phyloP scores from a whole-genome alignment of 1,140 invertebrate species.

The Latrodectus geometricus region DNA sequence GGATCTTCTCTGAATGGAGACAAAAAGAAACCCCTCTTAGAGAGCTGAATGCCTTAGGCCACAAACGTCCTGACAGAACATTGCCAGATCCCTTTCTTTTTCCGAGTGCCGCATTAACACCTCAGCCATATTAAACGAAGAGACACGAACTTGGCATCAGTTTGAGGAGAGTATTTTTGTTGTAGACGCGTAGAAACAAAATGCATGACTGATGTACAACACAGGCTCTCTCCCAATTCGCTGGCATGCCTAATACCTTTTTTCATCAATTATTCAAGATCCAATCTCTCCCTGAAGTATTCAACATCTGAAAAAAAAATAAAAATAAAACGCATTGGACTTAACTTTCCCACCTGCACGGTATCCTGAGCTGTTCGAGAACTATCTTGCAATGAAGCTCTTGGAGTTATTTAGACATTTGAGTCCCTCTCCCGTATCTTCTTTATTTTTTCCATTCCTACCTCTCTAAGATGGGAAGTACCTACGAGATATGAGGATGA shows the following conservation, averaged over 20 bases:
- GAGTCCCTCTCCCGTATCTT: constrained; percentile 4
- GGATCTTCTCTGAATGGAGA: too few relatives aligned
- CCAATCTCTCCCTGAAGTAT: constrained; percentile 55
- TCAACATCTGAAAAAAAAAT: constrained; percentile 1
- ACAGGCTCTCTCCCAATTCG: constrained; percentile 23
- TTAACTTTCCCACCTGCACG: constrained; percentile 34
- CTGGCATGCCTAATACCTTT: constrained; percentile 40
- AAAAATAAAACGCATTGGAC: constrained; percentile 12
- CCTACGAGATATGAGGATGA: not conserved
- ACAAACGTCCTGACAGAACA: constrained; percentile 10
- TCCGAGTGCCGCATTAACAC: constrained; percentile 33
- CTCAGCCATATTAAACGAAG: constrained; percentile 36
- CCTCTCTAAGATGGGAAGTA: constrained; percentile 1
- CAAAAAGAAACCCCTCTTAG: not conserved
- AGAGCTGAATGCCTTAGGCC: not conserved
- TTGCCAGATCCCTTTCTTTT: constrained; percentile 23
- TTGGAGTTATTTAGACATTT: constrained; percentile 38
- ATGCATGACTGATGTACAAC: constrained; percentile 37
- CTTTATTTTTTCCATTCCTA: constrained; percentile 17
- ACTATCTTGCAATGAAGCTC: constrained; percentile 44
- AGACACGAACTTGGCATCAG: constrained; percentile 48
- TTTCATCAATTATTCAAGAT: constrained; percentile 55
- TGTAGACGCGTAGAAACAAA: constrained; percentile 36
- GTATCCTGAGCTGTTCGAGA: not conserved
- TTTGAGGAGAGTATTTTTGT: constrained; percentile 37